Percentiles rank a stretch among this genome's conserved stretches.
Evolutionary conservation across 2,888 invertebrate species (phyloP).

Genomic region (Tridacna gigas): DNA sequence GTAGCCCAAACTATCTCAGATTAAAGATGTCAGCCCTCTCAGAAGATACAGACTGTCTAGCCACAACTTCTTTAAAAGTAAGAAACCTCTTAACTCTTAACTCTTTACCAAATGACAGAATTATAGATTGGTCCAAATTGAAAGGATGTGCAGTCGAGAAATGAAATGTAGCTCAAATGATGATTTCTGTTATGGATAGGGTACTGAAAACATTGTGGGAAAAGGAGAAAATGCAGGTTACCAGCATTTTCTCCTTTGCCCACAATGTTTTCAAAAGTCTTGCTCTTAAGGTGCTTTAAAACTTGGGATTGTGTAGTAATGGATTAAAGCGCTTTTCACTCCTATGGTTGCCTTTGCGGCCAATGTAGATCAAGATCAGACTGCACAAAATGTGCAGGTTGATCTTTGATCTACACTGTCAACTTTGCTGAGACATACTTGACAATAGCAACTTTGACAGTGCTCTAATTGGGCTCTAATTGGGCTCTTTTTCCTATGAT

Average conservation of each 20-base stretch:
- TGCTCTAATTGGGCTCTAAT: too few relatives aligned
- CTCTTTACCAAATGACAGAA: neutral
- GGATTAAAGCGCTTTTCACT: neutral
- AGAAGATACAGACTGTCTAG: conserved; percentile 81
- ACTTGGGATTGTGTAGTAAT: neutral
- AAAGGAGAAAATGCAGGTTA: neutral
- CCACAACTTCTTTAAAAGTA: conserved; percentile 79
- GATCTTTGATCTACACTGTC: too few relatives aligned
- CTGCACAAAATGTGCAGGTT: too few relatives aligned
- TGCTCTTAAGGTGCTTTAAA: neutral
- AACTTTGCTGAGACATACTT: too few relatives aligned
- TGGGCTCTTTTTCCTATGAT: too few relatives aligned
- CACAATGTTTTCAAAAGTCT: neutral
- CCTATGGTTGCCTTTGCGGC: too few relatives aligned
- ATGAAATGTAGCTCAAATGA: too few relatives aligned
- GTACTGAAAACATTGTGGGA: neutral
- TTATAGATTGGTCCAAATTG: neutral
- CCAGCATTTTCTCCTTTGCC: neutral
- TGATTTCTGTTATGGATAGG: too few relatives aligned
- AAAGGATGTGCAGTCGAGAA: neutral
- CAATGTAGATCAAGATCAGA: too few relatives aligned
- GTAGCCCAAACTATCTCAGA: conserved; percentile 32
- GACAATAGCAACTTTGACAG: too few relatives aligned
- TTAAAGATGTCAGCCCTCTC: conserved; percentile 44
- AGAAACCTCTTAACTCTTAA: conserved; percentile 17